These are phyloP conservation scores for Mesorhabditis sp. DNA, from an alignment of 2,888 invertebrate species.

Conservation along the genomic window DNA sequence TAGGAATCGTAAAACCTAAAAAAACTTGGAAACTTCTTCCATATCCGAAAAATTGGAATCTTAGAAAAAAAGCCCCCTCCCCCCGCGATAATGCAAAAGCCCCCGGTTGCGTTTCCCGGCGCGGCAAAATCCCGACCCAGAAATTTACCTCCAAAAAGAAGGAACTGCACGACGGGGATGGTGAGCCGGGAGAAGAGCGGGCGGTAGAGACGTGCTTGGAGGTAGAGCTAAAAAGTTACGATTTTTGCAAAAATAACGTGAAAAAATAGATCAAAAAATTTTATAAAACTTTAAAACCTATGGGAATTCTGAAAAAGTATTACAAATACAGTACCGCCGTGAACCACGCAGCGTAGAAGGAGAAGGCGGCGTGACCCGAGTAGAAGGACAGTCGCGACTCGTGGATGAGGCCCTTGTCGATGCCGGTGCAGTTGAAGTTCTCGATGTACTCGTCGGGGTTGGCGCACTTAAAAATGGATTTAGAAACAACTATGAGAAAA, in stretches of 20 bases:
- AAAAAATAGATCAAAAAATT: constrained; percentile 5
- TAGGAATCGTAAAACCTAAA: background rate
- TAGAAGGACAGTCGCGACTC: constrained; percentile 56
- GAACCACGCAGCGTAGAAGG: constrained; percentile 57
- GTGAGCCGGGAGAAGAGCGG: constrained; percentile 72
- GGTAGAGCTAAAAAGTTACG: constrained; percentile 69
- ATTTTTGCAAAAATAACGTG: background rate
- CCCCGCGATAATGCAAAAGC: background rate
- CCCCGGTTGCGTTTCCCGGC: constrained; percentile 29
- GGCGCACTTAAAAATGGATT: constrained; percentile 23
- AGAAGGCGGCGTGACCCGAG: constrained; percentile 57
- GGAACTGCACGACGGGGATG: constrained; percentile 79
- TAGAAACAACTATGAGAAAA: background rate
- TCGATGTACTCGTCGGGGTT: constrained; percentile 42
- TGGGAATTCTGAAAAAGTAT: background rate
- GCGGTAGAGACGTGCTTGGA: constrained; percentile 80
- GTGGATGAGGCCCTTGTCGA: constrained; percentile 44
- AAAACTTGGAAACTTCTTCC: background rate
- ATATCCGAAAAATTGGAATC: background rate
- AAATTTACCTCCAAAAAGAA: constrained; percentile 67
- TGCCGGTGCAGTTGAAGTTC: constrained; percentile 43
- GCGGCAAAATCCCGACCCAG: constrained; percentile 15
- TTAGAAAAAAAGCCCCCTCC: background rate
- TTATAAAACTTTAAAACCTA: background rate
- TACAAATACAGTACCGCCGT: constrained; percentile 40